Evolutionary conservation across 2,113 vertebrate species (phyloP), one percentile per base, ranked within the genome.

Genomic region (Oreochromis aureus): DNA sequence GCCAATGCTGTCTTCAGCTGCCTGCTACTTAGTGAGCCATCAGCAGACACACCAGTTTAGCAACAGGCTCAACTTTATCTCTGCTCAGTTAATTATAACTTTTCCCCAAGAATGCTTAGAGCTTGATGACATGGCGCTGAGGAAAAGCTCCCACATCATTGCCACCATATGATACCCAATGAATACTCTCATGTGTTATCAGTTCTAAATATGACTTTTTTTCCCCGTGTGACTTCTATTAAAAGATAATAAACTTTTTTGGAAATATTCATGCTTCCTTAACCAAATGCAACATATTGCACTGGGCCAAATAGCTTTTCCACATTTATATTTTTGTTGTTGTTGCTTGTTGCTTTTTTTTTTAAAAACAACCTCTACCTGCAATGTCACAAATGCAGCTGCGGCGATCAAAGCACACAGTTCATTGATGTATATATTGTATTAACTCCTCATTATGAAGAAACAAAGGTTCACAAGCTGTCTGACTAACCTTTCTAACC

Each of bases 401-500:
- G 54, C 15, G 1, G 39, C 9, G 1, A 53, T 80, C 32, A 85
- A 85, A 87, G 48, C 71, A 80, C 71, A 22, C 6, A 11, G 46
- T 82, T 84, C 63, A 63, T 36, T 61, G 81, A 89, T 56, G 89
- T 69, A 51, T 83, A 59, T 87, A 54, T 76, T 88, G 81, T 91
- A 87, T 87, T 81, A 87, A 27, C 61, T 46, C 30, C 82, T 91
- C 63, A 86, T 90, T 91, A 90, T 48, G 56, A 88, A 90, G 79
- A 90, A 93, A 89, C 82, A 86, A 86, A 69, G 32, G 73, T 93
- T 89, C 92, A 91, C 81, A 93, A 89, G 39, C 91, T 94, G 85
- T 91, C 94, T 93, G 94, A 92, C 88, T 88, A 90, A 95, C 91
- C 94, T 92, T 89, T 93, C 92, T 96, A 96, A 96, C 95, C 96